Evolutionary conservation across 2,888 invertebrate genomes (phyloP).

Genomic region (Caenorhabditis drosophilae): DNA sequence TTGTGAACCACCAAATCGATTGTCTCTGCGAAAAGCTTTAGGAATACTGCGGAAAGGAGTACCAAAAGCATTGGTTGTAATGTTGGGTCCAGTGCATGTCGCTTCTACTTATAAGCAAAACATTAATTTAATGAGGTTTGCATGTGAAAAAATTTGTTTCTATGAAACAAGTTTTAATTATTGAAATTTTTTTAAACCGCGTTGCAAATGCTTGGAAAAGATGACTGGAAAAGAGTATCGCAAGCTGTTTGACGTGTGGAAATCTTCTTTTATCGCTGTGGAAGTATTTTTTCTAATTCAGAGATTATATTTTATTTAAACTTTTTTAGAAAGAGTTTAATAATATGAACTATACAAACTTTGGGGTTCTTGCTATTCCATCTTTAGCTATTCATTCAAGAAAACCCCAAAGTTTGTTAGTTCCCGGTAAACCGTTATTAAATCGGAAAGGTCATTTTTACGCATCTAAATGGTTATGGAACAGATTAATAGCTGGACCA

Average conservation of each 20-base stretch:
- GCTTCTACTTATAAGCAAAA: constrained; percentile 57
- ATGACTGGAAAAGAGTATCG: constrained; percentile 53
- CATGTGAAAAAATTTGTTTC: neutral
- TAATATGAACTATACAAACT: constrained; percentile 49
- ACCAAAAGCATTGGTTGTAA: constrained; percentile 55
- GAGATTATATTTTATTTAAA: neutral
- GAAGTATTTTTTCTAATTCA: constrained; percentile 29
- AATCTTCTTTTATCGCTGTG: constrained; percentile 46
- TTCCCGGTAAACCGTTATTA: constrained; percentile 55
- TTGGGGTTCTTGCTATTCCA: constrained; percentile 61
- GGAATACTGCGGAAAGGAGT: constrained; percentile 52
- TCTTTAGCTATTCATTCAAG: constrained; percentile 60
- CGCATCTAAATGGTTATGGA: constrained; percentile 68
- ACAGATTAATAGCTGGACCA: constrained; percentile 62
- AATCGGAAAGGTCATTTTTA: constrained; percentile 65
- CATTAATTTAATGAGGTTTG: constrained; percentile 59
- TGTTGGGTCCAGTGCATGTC: constrained; percentile 66
- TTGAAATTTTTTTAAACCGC: constrained; percentile 16
- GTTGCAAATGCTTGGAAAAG: constrained; percentile 52
- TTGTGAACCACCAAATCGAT: constrained; percentile 56
- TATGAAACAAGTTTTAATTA: too few relatives aligned
- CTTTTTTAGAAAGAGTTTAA: constrained; percentile 58
- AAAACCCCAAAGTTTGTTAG: constrained; percentile 59
- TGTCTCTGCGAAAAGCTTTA: constrained; percentile 51
- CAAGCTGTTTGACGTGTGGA: constrained; percentile 55